Evolutionary conservation across 1,140 invertebrate genomes (phyloP).

Genomic region (Cotesia glomerata): DNA sequence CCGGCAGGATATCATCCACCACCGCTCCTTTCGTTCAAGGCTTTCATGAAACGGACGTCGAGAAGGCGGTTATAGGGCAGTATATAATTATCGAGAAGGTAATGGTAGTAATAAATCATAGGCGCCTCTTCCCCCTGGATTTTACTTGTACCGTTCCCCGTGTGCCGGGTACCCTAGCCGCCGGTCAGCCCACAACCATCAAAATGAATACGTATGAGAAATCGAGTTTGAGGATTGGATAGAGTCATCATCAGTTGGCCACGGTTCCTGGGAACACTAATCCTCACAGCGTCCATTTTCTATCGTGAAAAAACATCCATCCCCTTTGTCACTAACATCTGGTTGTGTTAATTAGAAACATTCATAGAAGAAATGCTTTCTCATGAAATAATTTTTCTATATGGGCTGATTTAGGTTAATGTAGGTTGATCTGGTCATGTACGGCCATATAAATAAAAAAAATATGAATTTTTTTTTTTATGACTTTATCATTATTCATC

Average conservation of each 20-base stretch:
- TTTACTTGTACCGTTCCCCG: slow-evolving; percentile 19
- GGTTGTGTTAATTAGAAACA: too few relatives aligned
- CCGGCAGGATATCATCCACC: slow-evolving; percentile 36
- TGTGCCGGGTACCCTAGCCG: slow-evolving; percentile 36
- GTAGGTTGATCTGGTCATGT: too few relatives aligned
- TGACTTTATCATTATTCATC: too few relatives aligned
- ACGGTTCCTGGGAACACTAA: slow-evolving; percentile 18
- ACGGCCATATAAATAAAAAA: too few relatives aligned
- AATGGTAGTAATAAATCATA: slow-evolving; percentile 64
- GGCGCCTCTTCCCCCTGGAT: slow-evolving; percentile 58
- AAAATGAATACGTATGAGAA: slow-evolving; percentile 58
- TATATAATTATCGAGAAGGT: slow-evolving; percentile 63
- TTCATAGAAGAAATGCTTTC: background rate
- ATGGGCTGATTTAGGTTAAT: too few relatives aligned
- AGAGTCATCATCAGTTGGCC: slow-evolving; percentile 55
- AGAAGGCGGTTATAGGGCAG: slow-evolving; percentile 55
- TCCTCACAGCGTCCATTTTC: slow-evolving; percentile 19
- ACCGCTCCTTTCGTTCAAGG: slow-evolving; percentile 25
- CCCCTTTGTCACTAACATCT: too few relatives aligned
- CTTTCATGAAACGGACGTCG: slow-evolving; percentile 22
- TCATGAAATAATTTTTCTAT: too few relatives aligned
- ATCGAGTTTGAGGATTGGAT: slow-evolving; percentile 60
- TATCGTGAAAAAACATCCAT: background rate
- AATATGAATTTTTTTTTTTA: too few relatives aligned
- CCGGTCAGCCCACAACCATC: slow-evolving; percentile 51